Evolutionary conservation across 2,797 vertebrate species (phyloP).

Genomic region (Spatula versicolor): DNA sequence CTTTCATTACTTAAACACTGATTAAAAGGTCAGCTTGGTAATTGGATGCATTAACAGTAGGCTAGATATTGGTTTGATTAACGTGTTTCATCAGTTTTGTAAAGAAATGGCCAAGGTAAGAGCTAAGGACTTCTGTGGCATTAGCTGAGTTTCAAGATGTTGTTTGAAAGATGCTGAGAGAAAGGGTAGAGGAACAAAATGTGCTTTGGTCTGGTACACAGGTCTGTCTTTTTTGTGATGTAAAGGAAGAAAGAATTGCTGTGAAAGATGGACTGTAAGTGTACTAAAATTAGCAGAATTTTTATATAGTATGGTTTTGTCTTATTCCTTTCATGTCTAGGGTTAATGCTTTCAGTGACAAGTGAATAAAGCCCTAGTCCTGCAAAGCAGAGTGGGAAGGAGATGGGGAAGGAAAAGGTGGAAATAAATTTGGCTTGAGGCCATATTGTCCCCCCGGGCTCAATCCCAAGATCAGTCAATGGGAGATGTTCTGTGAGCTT

Average conservation of each 20-base stretch:
- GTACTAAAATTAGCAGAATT: not conserved
- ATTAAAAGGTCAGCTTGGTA: not conserved
- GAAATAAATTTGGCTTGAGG: not conserved
- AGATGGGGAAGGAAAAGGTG: not conserved
- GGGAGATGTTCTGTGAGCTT: not conserved
- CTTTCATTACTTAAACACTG: not conserved
- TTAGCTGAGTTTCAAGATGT: not conserved
- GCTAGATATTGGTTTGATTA: not conserved
- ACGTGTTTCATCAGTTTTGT: not conserved
- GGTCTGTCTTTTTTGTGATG: not conserved
- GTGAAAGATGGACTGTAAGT: not conserved
- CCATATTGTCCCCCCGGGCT: not conserved
- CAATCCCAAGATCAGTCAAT: not conserved
- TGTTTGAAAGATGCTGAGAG: not conserved
- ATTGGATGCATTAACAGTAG: not conserved
- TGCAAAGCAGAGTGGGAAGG: not conserved
- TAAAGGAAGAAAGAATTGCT: not conserved
- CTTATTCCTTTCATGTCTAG: not conserved
- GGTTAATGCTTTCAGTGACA: not conserved
- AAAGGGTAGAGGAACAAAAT: not conserved
- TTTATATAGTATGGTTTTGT: not conserved
- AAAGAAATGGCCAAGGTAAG: not conserved
- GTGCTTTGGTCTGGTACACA: not conserved
- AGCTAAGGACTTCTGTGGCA: not conserved
- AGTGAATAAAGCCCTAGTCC: not conserved